These are phyloP conservation scores for Rhipidura dahli DNA, from an alignment of 2,113 vertebrate species.

Conservation along the genomic window DNA sequence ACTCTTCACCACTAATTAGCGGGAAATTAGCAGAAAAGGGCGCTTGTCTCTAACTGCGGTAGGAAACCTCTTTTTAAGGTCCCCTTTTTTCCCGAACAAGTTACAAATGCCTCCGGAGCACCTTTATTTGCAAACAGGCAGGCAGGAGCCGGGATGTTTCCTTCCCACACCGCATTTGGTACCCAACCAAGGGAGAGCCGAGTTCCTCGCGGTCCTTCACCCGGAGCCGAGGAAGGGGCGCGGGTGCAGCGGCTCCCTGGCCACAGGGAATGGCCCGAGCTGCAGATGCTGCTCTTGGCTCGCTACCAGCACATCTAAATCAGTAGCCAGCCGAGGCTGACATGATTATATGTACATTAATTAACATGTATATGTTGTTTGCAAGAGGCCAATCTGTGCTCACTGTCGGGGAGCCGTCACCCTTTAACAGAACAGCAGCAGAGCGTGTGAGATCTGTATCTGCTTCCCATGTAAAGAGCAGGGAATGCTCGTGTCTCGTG, in stretches of 20 bases:
- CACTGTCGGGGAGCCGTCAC: background rate
- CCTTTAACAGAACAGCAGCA: background rate
- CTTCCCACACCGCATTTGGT: rapidly evolving
- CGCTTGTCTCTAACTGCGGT: rapidly evolving
- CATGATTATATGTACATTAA: background rate
- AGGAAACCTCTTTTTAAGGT: background rate
- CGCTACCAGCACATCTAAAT: rapidly evolving
- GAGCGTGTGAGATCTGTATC: background rate
- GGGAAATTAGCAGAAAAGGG: background rate
- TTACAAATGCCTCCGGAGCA: background rate
- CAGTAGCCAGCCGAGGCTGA: background rate
- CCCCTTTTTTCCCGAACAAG: background rate
- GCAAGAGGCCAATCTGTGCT: background rate
- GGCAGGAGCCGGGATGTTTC: background rate
- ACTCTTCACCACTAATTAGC: background rate
- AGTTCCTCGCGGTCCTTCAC: rapidly evolving
- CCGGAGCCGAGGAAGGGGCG: background rate
- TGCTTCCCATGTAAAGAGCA: background rate
- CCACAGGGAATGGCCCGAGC: rapidly evolving
- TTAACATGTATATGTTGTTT: background rate
- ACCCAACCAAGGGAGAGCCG: rapidly evolving
- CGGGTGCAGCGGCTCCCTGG: rapidly evolving
- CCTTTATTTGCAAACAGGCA: background rate
- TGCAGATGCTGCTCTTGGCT: background rate
- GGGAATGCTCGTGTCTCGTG: background rate